Evolutionary conservation across 2,797 vertebrate genomes (phyloP), one percentile per base, ranked within the genome.

Genomic region (Smutsia gigantea): DNA sequence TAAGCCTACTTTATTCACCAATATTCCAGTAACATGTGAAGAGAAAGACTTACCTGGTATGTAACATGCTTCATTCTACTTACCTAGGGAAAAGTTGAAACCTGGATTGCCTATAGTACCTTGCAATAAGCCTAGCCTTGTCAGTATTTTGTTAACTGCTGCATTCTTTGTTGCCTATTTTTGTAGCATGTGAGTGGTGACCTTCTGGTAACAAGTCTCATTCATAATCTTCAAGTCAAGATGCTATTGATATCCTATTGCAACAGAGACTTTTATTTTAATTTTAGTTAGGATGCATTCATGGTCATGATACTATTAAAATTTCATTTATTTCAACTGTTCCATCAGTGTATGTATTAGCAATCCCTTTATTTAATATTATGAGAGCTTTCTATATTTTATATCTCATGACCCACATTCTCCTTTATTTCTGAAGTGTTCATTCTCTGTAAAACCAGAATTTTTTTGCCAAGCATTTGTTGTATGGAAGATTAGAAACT

Each of bases 1-100:
- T 18, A 99, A 99, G 97, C 99, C 99, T 34, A 99, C 99, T 4
- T 99, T 99, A 89, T 99, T 99, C 98, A 99, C 99, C 93, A 99
- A 99, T 98, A 98, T 99, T 98, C 99, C 99, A 0, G 99, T 99
- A 97, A 99, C 99, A 1, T 99, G 99, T 98, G 99, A 99, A 98
- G 99, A 99, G 75, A 98, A 99, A 98, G 99, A 99, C 98, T 99
- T 99, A 64, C 99, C 99, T 98, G 99, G 99, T 99, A 98, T 98
- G 90, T 81, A 21, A 49, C 15, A 31, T 68, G 11, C 14, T 89
- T 82, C 85, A 27, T 55, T 61, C 17, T 93, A 0, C 57, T 81
- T 88, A 88, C 23, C 23, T 79, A 69, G 17, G 49, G 42, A 93
- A 83, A 78, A 86, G 61, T 64, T 90, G 31, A 69, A 83, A 87